phyloP scores from a whole-genome alignment of 2,888 invertebrate species.

The Stramonita haemastoma region DNA sequence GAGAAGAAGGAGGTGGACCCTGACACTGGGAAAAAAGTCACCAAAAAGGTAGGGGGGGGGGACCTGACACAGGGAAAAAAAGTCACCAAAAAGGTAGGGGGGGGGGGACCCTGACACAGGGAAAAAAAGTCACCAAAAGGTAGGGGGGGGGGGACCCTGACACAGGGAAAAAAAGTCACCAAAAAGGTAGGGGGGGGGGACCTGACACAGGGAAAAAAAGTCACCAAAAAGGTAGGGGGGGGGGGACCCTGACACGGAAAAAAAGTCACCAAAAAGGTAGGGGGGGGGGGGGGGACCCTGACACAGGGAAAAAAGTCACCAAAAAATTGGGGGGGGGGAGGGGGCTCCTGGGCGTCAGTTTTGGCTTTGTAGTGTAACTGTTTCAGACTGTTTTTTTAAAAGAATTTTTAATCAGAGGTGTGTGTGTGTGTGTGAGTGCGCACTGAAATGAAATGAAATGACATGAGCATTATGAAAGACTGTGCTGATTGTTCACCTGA shows the following conservation, averaged over 20 bases:
- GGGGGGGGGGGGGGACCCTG: conserved; percentile 81
- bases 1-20: conserved; percentile 81
- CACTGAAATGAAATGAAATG: no score
- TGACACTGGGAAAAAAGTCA: conserved; percentile 85
- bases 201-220: no score
- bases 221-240: no score
- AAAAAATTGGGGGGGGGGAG: conserved; percentile 80
- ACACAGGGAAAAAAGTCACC: conserved; percentile 85
- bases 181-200: conserved; percentile 80
- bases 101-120: no score
- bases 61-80: conserved; percentile 83
- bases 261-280: conserved; percentile 82
- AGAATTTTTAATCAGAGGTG: no score
- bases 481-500: background rate
- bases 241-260: conserved; percentile 86
- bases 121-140: no score
- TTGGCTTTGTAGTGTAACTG: no score
- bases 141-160: conserved; percentile 81
- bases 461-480: no score
- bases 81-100: conserved; percentile 82
- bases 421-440: no score
- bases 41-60: conserved; percentile 79
- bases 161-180: conserved; percentile 85
- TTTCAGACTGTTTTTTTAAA: no score
- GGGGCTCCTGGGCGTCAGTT: no score